Conservation (phyloP, 2,888 invertebrate genomes). For the Eurytoma californica region DNA sequence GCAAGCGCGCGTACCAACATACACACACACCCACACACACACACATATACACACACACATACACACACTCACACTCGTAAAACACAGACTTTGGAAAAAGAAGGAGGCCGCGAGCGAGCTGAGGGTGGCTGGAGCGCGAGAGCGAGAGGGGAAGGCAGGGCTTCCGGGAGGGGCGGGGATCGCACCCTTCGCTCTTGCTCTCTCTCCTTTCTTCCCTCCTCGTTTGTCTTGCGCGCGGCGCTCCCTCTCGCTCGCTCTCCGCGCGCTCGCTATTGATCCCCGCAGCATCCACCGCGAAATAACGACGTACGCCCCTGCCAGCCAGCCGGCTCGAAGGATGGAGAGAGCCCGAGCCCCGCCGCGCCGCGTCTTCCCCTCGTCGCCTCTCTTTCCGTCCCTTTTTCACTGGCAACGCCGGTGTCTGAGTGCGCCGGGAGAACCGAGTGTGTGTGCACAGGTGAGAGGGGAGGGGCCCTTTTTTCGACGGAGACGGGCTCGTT, state of each 20-base stretch:
- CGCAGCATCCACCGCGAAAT: constrained; percentile 75
- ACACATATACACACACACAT: too few species aligned
- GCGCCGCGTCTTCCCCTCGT: constrained; percentile 44
- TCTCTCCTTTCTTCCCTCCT: constrained; percentile 53
- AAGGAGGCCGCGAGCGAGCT: constrained; percentile 19
- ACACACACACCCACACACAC: too few species aligned
- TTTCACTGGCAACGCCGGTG: not conserved
- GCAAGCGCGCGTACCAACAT: constrained; percentile 5
- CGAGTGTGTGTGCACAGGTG: too few species aligned
- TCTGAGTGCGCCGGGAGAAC: too few species aligned
- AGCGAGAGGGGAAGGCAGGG: constrained; percentile 57
- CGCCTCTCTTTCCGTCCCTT: not conserved
- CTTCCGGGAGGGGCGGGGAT: constrained; percentile 64
- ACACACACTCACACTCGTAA: too few species aligned
- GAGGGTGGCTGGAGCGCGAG: too few species aligned
- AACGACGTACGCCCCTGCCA: constrained; percentile 71
- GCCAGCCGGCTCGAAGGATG: constrained; percentile 57
- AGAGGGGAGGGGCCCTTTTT: too few species aligned
- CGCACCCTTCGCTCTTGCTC: constrained; percentile 65
- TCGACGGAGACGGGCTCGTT: too few species aligned
- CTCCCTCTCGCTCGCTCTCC: constrained; percentile 64
- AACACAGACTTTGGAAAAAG: not conserved
- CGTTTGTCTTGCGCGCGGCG: constrained; percentile 48
- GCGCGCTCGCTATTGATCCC: constrained; percentile 75
- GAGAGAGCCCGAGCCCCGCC: constrained; percentile 42